Evolutionary conservation across 2,888 invertebrate genomes (phyloP), one percentile per base, ranked within the genome.

Genomic region (Sesia bembeciformis): DNA sequence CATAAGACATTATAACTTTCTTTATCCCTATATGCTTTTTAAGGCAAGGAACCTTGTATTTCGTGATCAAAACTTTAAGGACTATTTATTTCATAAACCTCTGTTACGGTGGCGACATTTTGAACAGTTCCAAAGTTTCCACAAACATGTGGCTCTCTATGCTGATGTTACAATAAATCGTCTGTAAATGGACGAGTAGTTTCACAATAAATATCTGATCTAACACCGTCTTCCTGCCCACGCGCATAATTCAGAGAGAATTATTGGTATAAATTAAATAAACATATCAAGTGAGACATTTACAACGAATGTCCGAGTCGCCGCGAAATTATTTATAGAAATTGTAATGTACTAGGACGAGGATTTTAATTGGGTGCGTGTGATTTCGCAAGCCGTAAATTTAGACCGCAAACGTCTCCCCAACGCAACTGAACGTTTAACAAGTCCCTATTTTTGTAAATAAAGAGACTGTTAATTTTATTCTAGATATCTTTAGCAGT

Each of bases 241-340:
- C 82, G 78, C 75, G 66, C 78, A 84, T 87, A 85, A 84, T 81
- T 87, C 81, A 83, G 72, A 61, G 73, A 79, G 81, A 87, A 76
- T 82, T 84, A 86, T 85, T 78, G 74, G 81, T 79, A 84, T 85
- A 81, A 81, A 87, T 84, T 81, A 85, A 85, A 86, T 84, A 86
- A 86, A 86, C 82, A 85, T 81, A 71, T 85, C 84, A 80, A 80
- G 72, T 74, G 71, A 68, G 82, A 81, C 83, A 66, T 79, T 81
- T 78, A 82, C 76, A 80, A 78, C 75, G 75, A 77, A 82, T 79
- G 74, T 72, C 65, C 63, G 64, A 78, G 76, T 74, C 72, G 68
- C 71, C 72, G 81, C 83, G 58, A 84, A 80, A 78, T 78, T 79
- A 81, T 78, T 72, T 73, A 72, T 74, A 74, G 77, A 75, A 76